phyloP scores from a whole-genome alignment of 2,113 vertebrate genomes.

The Tenrec ecaudatus region DNA sequence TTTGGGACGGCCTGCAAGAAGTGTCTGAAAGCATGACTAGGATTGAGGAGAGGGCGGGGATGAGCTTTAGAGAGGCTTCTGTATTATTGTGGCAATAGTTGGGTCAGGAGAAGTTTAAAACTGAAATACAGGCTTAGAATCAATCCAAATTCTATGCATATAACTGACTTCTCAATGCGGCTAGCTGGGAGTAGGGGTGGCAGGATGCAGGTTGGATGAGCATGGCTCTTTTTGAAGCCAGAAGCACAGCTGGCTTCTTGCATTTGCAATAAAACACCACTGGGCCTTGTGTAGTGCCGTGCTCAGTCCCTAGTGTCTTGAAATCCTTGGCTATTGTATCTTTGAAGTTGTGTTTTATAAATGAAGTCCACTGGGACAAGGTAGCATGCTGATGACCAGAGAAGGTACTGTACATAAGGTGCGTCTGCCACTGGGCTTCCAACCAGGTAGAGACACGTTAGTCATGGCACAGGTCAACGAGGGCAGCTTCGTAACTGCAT shows the following conservation, averaged over 20 bases:
- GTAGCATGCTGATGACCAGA: fast-evolving
- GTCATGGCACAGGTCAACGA: not conserved
- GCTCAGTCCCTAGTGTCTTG: not conserved
- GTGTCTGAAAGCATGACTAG: too few relatives aligned
- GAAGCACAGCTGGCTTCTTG: not conserved
- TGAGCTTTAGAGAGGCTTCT: not conserved
- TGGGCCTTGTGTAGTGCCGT: too few relatives aligned
- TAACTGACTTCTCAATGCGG: fast-evolving
- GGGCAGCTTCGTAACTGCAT: not conserved
- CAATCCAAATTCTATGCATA: not conserved
- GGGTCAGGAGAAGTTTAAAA: not conserved
- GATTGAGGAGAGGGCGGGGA: not conserved
- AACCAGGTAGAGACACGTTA: not conserved
- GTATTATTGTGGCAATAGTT: not conserved
- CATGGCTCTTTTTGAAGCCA: fast-evolving
- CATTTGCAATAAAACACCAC: not conserved
- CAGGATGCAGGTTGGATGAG: fast-evolving
- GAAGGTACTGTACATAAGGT: fast-evolving
- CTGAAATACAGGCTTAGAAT: fast-evolving
- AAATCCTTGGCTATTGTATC: not conserved
- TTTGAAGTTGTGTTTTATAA: not conserved
- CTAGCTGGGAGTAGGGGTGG: not conserved
- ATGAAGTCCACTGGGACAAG: not conserved
- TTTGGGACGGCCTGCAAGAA: not conserved
- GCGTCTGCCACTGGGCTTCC: fast-evolving